Base-by-base conservation (phyloP, 2,797 vertebrate genomes). In the Australoheros facetus region DNA sequence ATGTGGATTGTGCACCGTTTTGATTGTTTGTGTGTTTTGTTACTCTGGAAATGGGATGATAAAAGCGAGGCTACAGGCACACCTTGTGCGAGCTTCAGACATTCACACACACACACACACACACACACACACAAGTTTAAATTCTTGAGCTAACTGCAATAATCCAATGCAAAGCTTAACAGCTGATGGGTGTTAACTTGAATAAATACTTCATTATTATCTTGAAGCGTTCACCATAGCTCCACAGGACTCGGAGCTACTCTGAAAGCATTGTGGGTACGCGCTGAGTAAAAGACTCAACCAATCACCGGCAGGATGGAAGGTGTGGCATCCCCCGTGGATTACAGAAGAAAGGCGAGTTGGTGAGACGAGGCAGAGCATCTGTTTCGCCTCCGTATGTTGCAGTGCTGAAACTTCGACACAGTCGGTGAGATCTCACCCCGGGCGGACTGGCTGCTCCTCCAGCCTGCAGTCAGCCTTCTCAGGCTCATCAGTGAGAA, bases 191-290 rank as follows among this genome's bases (percentile, higher is more conserved):
- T 39, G 39, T 81, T 56, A 62, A 58, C 57, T 71, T 66, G 56
- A 19, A 60, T 62, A 84, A 80, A 86, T 51, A 54, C 58, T 39
- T 73, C 12, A 48, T 3, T 73, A 64, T 83, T 75, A 64, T 69
- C 69, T 39, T 42, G 1, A 39, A 75, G 55, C 26, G 48, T 74
- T 56, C 56, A 23, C 59, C 37, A 60, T 10, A 42, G 73, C 81
- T 39, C 57, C 56, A 17, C 16, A 1, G 17, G 45, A 72, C 64
- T 72, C 12, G 23, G 28, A 73, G 75, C 73, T 26, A 26, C 55
- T 3, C 23, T 23, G 9, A 64, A 39, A 48, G 73, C 62, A 55
- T 59, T 32, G 78, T 64, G 76, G 32, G 75, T 79, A 64, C 80
- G 58, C 26, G 51, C 64, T n/a, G 8, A 45, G 75, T 21, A n/a